Conservation (phyloP, 2,888 invertebrate genomes). For the Aphodius sticticus region DNA sequence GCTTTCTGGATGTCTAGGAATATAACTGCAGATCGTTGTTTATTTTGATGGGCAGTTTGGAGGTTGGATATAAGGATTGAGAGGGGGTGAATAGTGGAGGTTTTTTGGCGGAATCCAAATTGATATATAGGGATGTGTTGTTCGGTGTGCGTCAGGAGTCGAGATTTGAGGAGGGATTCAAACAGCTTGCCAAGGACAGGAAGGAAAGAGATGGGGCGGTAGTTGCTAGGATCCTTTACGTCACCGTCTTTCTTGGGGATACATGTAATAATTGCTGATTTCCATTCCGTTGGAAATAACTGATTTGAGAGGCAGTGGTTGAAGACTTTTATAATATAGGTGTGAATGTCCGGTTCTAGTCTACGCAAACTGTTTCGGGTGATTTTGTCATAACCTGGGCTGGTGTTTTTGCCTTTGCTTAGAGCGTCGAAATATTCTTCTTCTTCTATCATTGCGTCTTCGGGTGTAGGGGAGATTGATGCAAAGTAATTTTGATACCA, state of each 20-base stretch:
- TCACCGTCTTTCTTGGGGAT: background rate
- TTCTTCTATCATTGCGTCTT: background rate
- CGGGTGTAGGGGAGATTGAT: background rate
- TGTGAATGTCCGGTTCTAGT: background rate
- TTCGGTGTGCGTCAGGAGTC: background rate
- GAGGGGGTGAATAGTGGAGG: background rate
- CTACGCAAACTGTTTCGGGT: background rate
- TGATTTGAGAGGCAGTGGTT: background rate
- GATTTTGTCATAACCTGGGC: background rate
- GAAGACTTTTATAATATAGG: background rate
- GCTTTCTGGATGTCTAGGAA: conserved; percentile 34
- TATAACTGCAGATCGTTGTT: conserved; percentile 18
- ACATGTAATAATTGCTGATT: background rate
- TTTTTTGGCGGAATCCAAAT: background rate
- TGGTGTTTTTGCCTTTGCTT: background rate
- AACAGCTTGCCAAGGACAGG: background rate
- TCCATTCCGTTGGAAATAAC: background rate
- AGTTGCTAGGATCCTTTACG: background rate
- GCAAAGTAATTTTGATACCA: background rate
- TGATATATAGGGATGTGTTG: background rate
- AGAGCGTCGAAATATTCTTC: background rate
- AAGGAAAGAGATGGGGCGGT: background rate
- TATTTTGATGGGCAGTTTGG: conserved; percentile 20
- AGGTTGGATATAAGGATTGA: conserved; percentile 18
- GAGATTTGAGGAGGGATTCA: background rate